Base-by-base conservation (phyloP, 2,888 invertebrate species). In the Plemyria rubiginata region DNA sequence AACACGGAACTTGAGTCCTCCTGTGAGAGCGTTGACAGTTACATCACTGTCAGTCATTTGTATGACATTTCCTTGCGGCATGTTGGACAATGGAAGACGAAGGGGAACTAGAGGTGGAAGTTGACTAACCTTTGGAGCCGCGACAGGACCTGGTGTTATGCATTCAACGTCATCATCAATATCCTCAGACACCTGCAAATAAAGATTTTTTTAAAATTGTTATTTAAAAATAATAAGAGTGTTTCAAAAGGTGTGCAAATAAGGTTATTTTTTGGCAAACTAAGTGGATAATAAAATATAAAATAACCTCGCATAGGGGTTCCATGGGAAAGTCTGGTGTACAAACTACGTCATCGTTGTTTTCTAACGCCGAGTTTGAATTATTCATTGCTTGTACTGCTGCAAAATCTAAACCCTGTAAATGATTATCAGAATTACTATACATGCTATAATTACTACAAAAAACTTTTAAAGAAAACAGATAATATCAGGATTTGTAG, bases 241-340 rank as follows among this genome's bases (percentile, higher is more conserved):
- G 9, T 9, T 11, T 38, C 6, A 11, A 38, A 38, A 38, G 36
- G 36, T 1, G 36, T 4, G 8, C 11, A 32, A 32, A 6, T 9
- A 38, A 9, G 36, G 6, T 38, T 38, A 3, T 9, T 38, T 11
- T 38, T 2, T 32, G 8, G 36, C 16, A 16, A 11, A 16, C 16
- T 16, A 45, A 43, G 2, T 0, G 6, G 5, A 5, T 32, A 32
- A 7, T 43, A 15, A 43, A 43, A 15, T 36, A 45, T 45, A 51
- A 45, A 43, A 41, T 46, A 83, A 92, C 92, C 86, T 93, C 92
- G 67, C 91, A 91, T 48, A 91, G 70, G 12, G 92, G 90, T 65
- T 92, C 92, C 73, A 93, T 61, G 3, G 91, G 91, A 58, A 93
- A 88, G 79, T 95, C 95, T 0, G 95, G 95, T 0, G 95, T 95